phyloP scores from a whole-genome alignment of 2,888 invertebrate genomes.

The Folsomia candida region DNA sequence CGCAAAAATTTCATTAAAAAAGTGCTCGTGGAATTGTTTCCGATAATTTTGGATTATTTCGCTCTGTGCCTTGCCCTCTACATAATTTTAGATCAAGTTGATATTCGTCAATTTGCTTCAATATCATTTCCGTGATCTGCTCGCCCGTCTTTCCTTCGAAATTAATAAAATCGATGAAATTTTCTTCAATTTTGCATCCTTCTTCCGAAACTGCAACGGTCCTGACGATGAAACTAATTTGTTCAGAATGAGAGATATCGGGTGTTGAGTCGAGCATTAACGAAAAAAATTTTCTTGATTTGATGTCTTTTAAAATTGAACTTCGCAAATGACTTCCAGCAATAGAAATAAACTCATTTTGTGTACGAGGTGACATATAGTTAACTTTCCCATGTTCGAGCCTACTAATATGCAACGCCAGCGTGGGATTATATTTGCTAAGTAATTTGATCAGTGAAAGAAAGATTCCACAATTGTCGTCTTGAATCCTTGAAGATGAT shows the following conservation, averaged over 20 bases:
- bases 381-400: background rate
- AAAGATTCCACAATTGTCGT: conserved; percentile 16
- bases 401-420: background rate
- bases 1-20: too few species aligned
- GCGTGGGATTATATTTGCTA: conserved; percentile 5
- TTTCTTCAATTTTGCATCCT: conserved; percentile 20
- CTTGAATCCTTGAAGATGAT: background rate
- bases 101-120: background rate
- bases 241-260: conserved; percentile 18
- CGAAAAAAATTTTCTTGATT: conserved; percentile 11
- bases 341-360: conserved; percentile 19
- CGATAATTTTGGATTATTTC: too few species aligned
- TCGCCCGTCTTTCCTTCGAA: conserved; percentile 14
- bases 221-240: conserved; percentile 21
- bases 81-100: conserved; percentile 19
- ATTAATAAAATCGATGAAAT: conserved; percentile 16
- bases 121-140: background rate
- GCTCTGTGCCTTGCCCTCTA: too few species aligned
- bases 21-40: too few species aligned
- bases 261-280: conserved; percentile 25
- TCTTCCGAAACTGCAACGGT: background rate
- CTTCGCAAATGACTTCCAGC: background rate
- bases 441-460: conserved; percentile 13
- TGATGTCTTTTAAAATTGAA: background rate
- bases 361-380: conserved; percentile 17